A percentile compares a stretch with the other conserved stretches of the same genome.
Evolutionary conservation across 2,113 vertebrate genomes (phyloP).

Genomic region (human): DNA sequence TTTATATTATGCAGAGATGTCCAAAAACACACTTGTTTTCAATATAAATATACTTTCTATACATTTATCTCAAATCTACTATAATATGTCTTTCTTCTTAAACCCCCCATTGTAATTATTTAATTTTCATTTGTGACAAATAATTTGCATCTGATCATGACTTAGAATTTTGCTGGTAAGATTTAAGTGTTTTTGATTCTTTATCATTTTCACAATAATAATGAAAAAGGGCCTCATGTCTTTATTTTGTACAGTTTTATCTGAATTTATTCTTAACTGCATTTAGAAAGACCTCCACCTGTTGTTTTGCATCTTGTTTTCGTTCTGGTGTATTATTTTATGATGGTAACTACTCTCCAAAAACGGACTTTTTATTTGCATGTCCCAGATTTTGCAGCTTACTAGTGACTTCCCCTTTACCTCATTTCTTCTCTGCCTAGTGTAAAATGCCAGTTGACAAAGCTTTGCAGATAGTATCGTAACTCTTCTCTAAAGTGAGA

Average conservation of each 20-base stretch:
- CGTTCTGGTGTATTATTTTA: neutral
- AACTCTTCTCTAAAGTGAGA: neutral
- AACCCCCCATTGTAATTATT: neutral
- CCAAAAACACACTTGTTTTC: neutral
- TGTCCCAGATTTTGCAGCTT: neutral
- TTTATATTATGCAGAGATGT: neutral
- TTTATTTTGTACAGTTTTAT: neutral
- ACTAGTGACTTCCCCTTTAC: neutral
- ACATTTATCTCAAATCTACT: neutral
- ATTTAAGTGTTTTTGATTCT: neutral
- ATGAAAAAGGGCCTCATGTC: neutral
- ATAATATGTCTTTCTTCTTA: neutral
- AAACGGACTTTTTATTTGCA: conserved; percentile 31
- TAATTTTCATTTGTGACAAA: neutral
- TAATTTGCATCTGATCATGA: neutral
- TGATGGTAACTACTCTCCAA: neutral
- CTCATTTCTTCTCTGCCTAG: neutral
- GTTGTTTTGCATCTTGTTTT: neutral
- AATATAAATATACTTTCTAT: neutral
- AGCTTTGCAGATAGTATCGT: neutral
- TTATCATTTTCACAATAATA: neutral
- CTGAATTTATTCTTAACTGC: neutral
- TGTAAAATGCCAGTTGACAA: neutral
- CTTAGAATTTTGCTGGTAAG: conserved; percentile 17
- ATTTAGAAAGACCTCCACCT: neutral